Evolutionary conservation across 1,140 invertebrate genomes (phyloP), one percentile per base, ranked within the genome.

Genomic region (Brachionus rubens): DNA sequence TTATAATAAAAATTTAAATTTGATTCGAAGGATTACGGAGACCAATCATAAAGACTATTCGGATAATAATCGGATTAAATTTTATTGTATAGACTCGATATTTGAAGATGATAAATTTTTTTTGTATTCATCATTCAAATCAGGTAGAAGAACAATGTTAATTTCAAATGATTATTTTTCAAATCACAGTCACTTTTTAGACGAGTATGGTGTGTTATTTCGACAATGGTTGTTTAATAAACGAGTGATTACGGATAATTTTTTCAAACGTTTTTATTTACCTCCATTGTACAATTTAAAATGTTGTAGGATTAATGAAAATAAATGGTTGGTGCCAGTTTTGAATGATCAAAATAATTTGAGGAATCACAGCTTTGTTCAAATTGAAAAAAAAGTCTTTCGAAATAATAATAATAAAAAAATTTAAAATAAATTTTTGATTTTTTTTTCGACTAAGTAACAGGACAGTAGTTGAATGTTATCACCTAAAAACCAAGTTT

Each of bases 111-210:
- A 72, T 19, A 48, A 54, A 26, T 72, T 72, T 41, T 48, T 48
- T 33, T 21, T 72, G 10, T 72, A 72, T n/a, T 33, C 68, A 5
- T 24, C 68, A 19, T 33, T 72, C 28, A 72, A 72, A 52, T 50
- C 46, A 21, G 30, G 41, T 21, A 3, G 9, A 4, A 33, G 30
- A 5, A 40, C 46, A 24, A 40, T 72, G 46, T 12, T 72, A 3
- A 41, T 72, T 19, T 72, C 68, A 19, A 72, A 72, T 24, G 68
- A 72, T 26, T 50, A 72, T 41, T 72, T 36, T 54, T 19, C 43
- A 7, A 72, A 72, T 40, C 68, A 72, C 16, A 28, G 10, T 26
- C 68, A 50, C 7, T 72, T 72, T 54, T 50, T 72, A 41, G 33
- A 72, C 36, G 68, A 72, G 19, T 54, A 72, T 19, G 46, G 68